Percentiles rank a stretch among this genome's conserved stretches.
Conservation (phyloP, 2,113 vertebrate genomes). For the Perca schrenkii region DNA sequence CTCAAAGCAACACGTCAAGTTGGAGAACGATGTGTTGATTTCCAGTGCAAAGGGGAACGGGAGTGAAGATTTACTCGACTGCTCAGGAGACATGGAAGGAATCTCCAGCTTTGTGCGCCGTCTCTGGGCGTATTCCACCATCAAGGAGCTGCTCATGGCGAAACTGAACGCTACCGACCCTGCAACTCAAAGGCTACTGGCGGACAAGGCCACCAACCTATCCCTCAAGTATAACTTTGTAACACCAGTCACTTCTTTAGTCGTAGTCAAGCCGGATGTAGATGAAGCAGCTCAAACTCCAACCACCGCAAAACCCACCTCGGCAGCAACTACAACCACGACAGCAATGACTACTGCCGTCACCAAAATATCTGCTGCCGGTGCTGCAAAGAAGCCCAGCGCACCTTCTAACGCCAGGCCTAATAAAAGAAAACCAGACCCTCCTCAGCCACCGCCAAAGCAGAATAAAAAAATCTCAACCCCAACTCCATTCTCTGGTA, state of each 20-base stretch:
- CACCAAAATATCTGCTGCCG: conserved; percentile 43
- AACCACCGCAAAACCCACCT: conserved; percentile 62
- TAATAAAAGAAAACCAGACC: conserved; percentile 60
- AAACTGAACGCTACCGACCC: conserved; percentile 81
- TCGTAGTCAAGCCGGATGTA: conserved; percentile 85
- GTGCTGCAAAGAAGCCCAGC: conserved; percentile 40
- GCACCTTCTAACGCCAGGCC: conserved; percentile 28
- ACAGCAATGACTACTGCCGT: conserved; percentile 35
- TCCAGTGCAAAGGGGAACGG: conserved; percentile 55
- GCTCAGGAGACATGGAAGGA: conserved; percentile 55
- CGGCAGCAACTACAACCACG: conserved; percentile 48
- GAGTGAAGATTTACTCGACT: conserved; percentile 62
- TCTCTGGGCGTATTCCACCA: conserved; percentile 90
- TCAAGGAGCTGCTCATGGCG: conserved; percentile 86
- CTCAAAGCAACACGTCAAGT: conserved; percentile 71
- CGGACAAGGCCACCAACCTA: conserved; percentile 87
- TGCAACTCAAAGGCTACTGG: conserved; percentile 75
- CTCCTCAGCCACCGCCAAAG: conserved; percentile 54
- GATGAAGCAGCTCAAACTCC: conserved; percentile 63
- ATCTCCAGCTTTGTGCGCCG: conserved; percentile 83
- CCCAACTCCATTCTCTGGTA: conserved; percentile 47
- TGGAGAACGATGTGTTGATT: conserved; percentile 78
- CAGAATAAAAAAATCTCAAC: conserved; percentile 44
- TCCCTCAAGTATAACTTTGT: conserved; percentile 90
- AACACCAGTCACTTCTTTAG: conserved; percentile 88